Evolutionary conservation across 2,797 vertebrate species (phyloP), one percentile per base, ranked within the genome.

Genomic region (Gallinago solitaria): DNA sequence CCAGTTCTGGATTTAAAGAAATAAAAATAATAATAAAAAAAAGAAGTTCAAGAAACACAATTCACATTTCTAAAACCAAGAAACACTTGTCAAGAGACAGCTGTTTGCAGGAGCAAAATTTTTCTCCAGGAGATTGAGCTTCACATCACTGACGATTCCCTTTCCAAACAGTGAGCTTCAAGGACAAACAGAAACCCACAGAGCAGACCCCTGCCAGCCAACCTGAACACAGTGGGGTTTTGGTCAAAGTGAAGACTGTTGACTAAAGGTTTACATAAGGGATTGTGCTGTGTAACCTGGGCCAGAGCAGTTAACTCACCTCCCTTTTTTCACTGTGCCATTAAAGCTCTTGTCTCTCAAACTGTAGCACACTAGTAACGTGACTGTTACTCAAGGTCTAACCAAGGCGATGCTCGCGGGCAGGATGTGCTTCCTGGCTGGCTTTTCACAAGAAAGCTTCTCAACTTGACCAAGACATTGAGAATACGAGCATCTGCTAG

Each of bases 321-420:
- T 41, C 56, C 70, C 28, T 65, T 56, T 56, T 65, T 56, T 56
- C 60, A 41, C 39, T 4, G 23, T 11, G 20, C 48, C 35, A 28
- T 13, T 63, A 63, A 63, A 37, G 6, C 24, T 68, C 50, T 5
- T 3, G 11, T 33, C 32, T 67, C 64, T 73, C 33, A 6, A 63
- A 32, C 24, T 21, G 48, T 1, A 60, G 50, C 12, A 56, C 2
- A 0, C 16, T 9, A 32, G 13, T 39, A 39, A 39, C 9, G 7
- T 12, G 18, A 1, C 11, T 7, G 20, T 47, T 63, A 68, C 57
- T 67, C 7, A n/a, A 41, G 47, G 67, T 2, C 17, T 45, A 61
- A 89, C 61, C 48, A 48, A 39, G 32, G 61, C 9, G 53, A 65
- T 47, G 47, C 41, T 35, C 47, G n/a, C 2, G 65, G 25, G 47